Percentiles rank a stretch among this genome's conserved stretches.
Evolutionary conservation across 2,113 vertebrate genomes (phyloP).

Genomic region (Rhabdomys dilectus): DNA sequence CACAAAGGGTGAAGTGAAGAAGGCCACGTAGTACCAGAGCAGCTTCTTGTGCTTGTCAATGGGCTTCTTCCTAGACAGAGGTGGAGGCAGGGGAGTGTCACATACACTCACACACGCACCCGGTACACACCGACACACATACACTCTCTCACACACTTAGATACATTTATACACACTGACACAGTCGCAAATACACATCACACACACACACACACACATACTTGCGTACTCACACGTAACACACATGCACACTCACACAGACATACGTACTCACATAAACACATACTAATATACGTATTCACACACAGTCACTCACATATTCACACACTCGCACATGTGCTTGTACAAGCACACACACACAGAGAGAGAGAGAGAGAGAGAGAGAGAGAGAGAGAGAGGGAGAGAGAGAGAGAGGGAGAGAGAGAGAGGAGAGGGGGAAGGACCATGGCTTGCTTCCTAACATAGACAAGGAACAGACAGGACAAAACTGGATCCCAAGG

Average conservation of each 20-base stretch:
- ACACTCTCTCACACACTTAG: rapidly evolving
- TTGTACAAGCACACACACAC: rapidly evolving
- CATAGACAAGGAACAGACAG: rapidly evolving
- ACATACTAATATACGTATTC: too few relatives aligned
- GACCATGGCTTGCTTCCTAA: rapidly evolving
- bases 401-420: too few relatives aligned
- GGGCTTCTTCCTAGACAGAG: slow-evolving; percentile 86
- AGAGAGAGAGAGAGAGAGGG: rapidly evolving
- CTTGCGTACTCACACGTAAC: rapidly evolving
- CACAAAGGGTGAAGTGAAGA: slow-evolving; percentile 94
- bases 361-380: rapidly evolving
- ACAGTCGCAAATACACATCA: rapidly evolving
- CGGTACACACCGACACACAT: rapidly evolving
- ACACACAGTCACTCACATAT: rapidly evolving
- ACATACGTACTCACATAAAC: rapidly evolving
- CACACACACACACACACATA: rapidly evolving
- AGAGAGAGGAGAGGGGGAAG: too few relatives aligned
- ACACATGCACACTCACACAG: rapidly evolving
- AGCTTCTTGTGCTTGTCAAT: slow-evolving; percentile 85
- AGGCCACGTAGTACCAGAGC: slow-evolving; percentile 86
- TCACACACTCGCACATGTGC: rapidly evolving
- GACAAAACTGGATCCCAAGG: background rate
- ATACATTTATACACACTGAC: rapidly evolving
- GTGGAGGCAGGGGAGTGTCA: rapidly evolving
- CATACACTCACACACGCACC: rapidly evolving